Percentiles rank a stretch among this genome's conserved stretches.
These are phyloP conservation scores for Coenonympha glycerion DNA, from an alignment of 2,888 invertebrate species.

Conservation along the genomic window DNA sequence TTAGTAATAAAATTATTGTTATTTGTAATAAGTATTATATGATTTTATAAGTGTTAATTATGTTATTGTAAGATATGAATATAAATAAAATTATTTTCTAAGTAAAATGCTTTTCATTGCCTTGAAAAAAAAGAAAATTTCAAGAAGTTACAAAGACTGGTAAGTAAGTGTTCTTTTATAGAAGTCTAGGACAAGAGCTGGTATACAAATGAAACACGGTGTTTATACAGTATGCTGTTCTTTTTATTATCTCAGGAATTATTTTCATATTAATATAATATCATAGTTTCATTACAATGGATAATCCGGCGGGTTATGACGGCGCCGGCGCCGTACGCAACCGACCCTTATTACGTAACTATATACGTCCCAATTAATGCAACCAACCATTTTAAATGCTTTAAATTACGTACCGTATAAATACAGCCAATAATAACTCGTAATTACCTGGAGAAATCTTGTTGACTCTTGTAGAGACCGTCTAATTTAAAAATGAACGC, in stretches of 20 bases:
- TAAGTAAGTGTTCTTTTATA: too few relatives aligned
- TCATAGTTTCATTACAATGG: conserved; percentile 68
- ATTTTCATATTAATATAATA: conserved; percentile 67
- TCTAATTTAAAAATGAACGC: too few relatives aligned
- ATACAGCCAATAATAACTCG: background rate
- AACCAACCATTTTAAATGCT: background rate
- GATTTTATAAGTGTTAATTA: too few relatives aligned
- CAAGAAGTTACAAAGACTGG: too few relatives aligned
- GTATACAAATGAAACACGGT: conserved; percentile 45
- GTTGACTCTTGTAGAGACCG: too few relatives aligned
- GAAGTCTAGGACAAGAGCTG: background rate
- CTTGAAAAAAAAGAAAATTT: too few relatives aligned
- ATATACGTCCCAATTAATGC: conserved; percentile 4
- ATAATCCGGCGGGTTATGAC: conserved; percentile 67
- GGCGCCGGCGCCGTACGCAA: conserved; percentile 51
- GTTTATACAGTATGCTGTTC: conserved; percentile 54
- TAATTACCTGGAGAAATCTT: too few relatives aligned
- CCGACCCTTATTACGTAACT: conserved; percentile 29
- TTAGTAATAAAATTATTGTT: too few relatives aligned
- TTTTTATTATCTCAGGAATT: conserved; percentile 72
- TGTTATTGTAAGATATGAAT: too few relatives aligned
- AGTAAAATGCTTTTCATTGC: too few relatives aligned
- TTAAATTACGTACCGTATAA: background rate
- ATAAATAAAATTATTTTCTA: too few relatives aligned
- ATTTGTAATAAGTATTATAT: too few relatives aligned